Evolutionary conservation across 1,140 invertebrate genomes (phyloP), one percentile per base, ranked within the genome.

Genomic region (Pectinophora gossypiella): DNA sequence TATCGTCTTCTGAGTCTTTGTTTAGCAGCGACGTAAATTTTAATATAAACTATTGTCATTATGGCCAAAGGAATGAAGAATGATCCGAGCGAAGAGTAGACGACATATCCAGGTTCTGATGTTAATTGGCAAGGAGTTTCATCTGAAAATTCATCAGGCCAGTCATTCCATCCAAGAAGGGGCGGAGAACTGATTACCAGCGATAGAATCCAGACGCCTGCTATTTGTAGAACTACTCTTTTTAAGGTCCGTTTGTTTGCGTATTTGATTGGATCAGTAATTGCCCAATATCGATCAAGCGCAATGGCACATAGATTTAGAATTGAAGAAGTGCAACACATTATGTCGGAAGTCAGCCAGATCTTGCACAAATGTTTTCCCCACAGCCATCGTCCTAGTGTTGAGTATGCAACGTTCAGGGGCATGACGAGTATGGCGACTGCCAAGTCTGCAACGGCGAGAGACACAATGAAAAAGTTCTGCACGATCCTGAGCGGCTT

Each of bases 391-490:
- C 92, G 89, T 4, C 94, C 94, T 5, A 96, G 89, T 23, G 98
- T 91, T 4, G 95, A 94, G 71, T 97, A 95, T 36, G 94, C 94
- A 0, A 99, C 94, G 85, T 97, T 97, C 62, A 99, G 93, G 1
- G 98, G 98, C 91, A 98, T 94, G 19, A 99, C 97, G 4, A 98
- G 87, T n/a, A 98, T 90, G 0, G 97, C 97, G 0, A 99, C 97
- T 4, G 95, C 94, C 10, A 99, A 89, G 78, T 99, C 97, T 0
- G 97, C 96, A 7, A 97, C 95, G 0, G 97, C 97, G 53, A 99
- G 83, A 3, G 96, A 98, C 1, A 99, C 96, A 56, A 99, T 95
- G 82, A 98, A 97, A 85, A 98, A 98, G 87, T 99, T 99, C 64
- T 98, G 97, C 0, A 98, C 96, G 54, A 96, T 97, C 43, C 97